phyloP scores from a whole-genome alignment of 2,888 invertebrate species.

The Apoda limacodes region DNA sequence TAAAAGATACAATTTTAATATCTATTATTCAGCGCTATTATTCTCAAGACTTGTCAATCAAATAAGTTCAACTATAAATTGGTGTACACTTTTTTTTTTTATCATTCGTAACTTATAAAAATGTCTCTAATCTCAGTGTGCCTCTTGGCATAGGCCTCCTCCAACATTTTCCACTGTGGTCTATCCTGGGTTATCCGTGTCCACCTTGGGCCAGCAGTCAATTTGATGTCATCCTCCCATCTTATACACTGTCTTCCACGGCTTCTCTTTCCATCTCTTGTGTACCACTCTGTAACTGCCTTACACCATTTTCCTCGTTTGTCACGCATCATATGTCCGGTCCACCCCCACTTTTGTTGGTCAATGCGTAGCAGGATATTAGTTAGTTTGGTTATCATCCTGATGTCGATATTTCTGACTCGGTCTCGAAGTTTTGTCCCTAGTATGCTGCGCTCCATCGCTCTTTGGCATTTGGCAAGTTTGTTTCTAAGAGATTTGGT shows the following conservation, averaged over 20 bases:
- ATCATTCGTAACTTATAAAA: no score
- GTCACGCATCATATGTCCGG: slow-evolving; percentile 6
- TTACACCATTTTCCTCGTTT: slow-evolving; percentile 6
- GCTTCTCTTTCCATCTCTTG: slow-evolving; percentile 13
- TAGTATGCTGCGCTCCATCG: slow-evolving; percentile 6
- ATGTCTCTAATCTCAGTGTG: no score
- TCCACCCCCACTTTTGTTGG: slow-evolving; percentile 6
- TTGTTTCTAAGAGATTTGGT: slow-evolving; percentile 3
- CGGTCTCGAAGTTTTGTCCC: not conserved
- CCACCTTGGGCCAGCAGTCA: slow-evolving; percentile 6
- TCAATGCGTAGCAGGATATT: slow-evolving; percentile 3
- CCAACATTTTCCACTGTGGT: slow-evolving; percentile 6
- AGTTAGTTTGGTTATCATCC: slow-evolving; percentile 5
- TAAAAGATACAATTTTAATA: no score
- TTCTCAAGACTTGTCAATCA: no score
- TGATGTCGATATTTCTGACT: slow-evolving; percentile 3
- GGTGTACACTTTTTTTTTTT: no score
- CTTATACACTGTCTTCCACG: slow-evolving; percentile 10
- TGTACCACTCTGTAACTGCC: slow-evolving; percentile 11
- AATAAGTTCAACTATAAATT: no score
- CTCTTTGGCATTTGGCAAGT: slow-evolving; percentile 2
- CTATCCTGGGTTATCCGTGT: slow-evolving; percentile 2
- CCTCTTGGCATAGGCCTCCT: slow-evolving; percentile 8
- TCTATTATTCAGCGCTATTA: no score
- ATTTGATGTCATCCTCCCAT: slow-evolving; percentile 7